Evolutionary conservation across 2,113 vertebrate species (phyloP).

Genomic region (Marcusenius ussheri): DNA sequence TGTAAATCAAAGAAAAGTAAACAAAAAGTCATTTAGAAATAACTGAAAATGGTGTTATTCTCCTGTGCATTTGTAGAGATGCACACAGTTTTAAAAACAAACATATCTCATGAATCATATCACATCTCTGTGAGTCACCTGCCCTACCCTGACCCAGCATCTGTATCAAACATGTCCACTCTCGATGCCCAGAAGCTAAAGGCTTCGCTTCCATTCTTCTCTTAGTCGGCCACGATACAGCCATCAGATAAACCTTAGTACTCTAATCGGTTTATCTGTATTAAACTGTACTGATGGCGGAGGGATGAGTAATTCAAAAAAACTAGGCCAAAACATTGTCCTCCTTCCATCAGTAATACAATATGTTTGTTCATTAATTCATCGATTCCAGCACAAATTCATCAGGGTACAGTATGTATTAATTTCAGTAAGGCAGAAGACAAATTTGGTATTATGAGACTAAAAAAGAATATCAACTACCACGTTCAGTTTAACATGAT

Average conservation of each 20-base stretch:
- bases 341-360: not conserved
- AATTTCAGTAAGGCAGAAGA: not conserved
- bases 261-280: not conserved
- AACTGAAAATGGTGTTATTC: not conserved
- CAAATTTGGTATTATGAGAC: not conserved
- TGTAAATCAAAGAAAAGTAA: conserved; percentile 52
- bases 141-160: not conserved
- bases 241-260: not conserved
- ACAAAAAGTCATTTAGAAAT: not conserved
- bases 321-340: not conserved
- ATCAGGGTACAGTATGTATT: not conserved
- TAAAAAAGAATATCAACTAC: not conserved
- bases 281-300: not conserved
- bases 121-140: not conserved
- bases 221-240: not conserved
- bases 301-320: not conserved
- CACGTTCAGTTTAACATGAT: not conserved
- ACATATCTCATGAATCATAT: not conserved
- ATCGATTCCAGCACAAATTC: not conserved
- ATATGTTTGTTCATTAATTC: not conserved
- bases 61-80: not conserved
- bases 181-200: not conserved
- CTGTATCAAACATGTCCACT: not conserved
- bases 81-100: not conserved
- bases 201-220: not conserved